phyloP scores from a whole-genome alignment of 2,113 vertebrate genomes.

The Anthoscopus minutus region DNA sequence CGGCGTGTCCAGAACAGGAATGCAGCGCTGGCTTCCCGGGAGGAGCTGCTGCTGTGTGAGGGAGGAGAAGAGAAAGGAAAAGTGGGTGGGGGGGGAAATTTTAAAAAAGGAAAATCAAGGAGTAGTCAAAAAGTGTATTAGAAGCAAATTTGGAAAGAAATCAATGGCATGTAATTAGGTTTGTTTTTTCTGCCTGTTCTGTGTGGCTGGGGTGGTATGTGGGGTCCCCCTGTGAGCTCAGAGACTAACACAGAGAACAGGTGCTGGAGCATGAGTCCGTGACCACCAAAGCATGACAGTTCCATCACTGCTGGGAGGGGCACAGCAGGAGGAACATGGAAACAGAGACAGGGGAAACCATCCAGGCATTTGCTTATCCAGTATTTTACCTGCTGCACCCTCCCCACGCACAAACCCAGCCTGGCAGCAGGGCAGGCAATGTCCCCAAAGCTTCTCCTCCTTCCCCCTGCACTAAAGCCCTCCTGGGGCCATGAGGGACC shows the following conservation, averaged over 20 bases:
- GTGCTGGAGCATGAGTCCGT: constrained; percentile 24
- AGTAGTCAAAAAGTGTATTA: constrained; percentile 31
- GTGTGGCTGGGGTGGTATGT: constrained; percentile 21
- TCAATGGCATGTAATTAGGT: constrained; percentile 61
- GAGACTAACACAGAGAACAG: constrained; percentile 1
- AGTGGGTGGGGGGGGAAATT: no score
- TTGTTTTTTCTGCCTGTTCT: constrained; percentile 49
- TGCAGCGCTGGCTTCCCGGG: background rate
- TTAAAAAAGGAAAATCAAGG: background rate
- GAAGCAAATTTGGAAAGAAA: constrained; percentile 64
- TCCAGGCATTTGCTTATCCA: background rate
- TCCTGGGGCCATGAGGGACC: rapidly evolving
- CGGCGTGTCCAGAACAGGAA: background rate
- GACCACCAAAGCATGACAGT: constrained; percentile 69
- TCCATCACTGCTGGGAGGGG: constrained; percentile 71
- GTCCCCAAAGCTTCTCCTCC: background rate
- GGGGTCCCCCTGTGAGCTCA: background rate
- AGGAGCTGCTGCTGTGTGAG: background rate
- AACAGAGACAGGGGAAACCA: background rate
- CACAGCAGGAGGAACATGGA: constrained; percentile 37
- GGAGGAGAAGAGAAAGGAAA: background rate
- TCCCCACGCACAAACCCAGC: rapidly evolving
- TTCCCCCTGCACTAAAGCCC: background rate
- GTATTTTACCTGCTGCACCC: background rate
- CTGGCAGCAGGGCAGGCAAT: background rate